A percentile compares a stretch with the other conserved stretches of the same genome.
These are phyloP conservation scores for Ophioninae sp. DNA, from an alignment of 2,888 invertebrate genomes.

Conservation along the genomic window DNA sequence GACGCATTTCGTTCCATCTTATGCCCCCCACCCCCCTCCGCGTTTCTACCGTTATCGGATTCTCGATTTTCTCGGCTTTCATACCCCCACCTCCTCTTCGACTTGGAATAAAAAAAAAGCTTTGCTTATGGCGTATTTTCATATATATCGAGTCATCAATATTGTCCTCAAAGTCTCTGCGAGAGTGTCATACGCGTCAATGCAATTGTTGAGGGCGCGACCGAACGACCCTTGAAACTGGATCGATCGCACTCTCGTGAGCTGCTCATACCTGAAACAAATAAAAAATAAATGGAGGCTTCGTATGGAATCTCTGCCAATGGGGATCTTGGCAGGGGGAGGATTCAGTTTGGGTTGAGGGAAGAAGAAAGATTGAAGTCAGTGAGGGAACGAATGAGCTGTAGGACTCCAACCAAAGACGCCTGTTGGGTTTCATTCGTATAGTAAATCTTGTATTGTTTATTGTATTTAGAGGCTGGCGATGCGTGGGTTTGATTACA, in stretches of 20 bases:
- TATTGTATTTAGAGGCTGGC: no score
- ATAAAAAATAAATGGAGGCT: no score
- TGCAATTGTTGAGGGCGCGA: slow-evolving; percentile 6
- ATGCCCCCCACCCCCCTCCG: slow-evolving; percentile 4
- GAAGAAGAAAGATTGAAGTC: no score
- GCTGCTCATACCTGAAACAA: no score
- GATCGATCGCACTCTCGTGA: not conserved
- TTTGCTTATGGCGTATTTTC: slow-evolving; percentile 37
- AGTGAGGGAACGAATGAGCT: no score
- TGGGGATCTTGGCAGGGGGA: no score
- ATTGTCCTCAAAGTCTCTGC: not conserved
- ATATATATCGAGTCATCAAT: slow-evolving; percentile 51
- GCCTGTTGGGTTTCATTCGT: no score
- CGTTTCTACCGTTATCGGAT: slow-evolving; percentile 5
- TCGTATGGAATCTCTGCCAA: no score
- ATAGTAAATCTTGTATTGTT: no score
- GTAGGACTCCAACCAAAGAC: no score
- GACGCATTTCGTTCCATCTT: slow-evolving; percentile 43
- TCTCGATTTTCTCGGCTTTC: slow-evolving; percentile 29
- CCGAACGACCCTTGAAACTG: not conserved
- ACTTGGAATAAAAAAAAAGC: slow-evolving; percentile 18
- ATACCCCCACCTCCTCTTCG: not conserved
- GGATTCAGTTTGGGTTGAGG: no score
- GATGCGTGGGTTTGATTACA: no score
- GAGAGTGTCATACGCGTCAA: slow-evolving; percentile 17